phyloP scores from a whole-genome alignment of 2,797 vertebrate species.

The Sus cebifrons region DNA sequence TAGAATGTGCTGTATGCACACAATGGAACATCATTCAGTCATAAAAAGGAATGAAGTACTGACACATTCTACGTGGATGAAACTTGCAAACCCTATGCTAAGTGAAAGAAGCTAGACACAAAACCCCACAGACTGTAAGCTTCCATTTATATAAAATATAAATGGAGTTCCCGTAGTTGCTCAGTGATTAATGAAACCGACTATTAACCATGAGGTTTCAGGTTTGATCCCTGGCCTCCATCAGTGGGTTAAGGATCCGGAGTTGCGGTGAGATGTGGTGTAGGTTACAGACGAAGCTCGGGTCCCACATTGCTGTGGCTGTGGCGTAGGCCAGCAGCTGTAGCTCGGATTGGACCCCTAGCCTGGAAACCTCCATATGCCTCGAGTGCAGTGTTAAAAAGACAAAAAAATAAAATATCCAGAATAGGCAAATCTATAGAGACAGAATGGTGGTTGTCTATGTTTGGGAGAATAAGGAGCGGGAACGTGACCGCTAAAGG shows the following conservation, averaged over 20 bases:
- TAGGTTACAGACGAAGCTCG: no score
- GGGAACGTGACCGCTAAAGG: neutral
- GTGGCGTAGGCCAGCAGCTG: no score
- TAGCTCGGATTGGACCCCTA: no score
- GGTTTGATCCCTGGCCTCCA: no score
- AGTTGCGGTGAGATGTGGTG: no score
- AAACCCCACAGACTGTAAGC: neutral
- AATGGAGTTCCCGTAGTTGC: no score
- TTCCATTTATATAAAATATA: neutral
- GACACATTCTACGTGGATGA: neutral
- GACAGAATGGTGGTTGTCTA: neutral
- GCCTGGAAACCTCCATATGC: no score
- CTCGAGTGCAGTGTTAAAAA: no score
- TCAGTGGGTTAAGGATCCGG: no score
- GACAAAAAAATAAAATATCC: neutral
- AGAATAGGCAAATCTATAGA: neutral
- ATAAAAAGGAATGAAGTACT: slow-evolving; percentile 29
- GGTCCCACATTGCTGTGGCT: no score
- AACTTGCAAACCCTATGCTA: neutral
- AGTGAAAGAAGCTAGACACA: neutral
- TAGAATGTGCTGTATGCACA: neutral
- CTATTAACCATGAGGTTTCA: no score
- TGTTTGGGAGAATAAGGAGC: neutral
- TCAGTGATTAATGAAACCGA: no score
- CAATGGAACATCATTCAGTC: slow-evolving; percentile 57